phyloP scores from a whole-genome alignment of 2,888 invertebrate genomes.

The Drosophila stalkeri region DNA sequence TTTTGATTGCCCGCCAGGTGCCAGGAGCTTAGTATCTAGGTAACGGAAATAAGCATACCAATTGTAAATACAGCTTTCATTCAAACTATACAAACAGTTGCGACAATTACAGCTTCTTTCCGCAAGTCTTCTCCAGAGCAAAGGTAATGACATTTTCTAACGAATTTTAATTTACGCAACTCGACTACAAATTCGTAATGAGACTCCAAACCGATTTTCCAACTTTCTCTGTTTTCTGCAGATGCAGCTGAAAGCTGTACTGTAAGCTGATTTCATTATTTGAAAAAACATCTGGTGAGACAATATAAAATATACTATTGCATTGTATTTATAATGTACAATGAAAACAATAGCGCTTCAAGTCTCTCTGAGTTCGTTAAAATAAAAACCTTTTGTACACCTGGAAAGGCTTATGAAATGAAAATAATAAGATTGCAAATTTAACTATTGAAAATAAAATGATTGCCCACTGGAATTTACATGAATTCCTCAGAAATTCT shows the following conservation, averaged over 20 bases:
- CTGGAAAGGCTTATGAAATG: too few species aligned
- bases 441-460: too few species aligned
- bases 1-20: constrained; percentile 3
- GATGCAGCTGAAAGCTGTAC: neutral
- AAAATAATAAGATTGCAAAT: too few species aligned
- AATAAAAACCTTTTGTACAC: too few species aligned
- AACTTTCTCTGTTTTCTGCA: neutral
- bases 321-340: neutral
- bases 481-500: neutral
- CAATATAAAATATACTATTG: neutral
- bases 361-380: too few species aligned
- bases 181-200: neutral
- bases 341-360: too few species aligned
- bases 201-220: neutral
- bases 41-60: neutral
- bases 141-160: constrained; percentile 3
- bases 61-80: constrained; percentile 6
- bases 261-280: neutral
- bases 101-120: neutral
- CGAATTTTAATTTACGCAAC: neutral
- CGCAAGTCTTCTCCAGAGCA: neutral
- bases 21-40: constrained; percentile 13
- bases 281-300: neutral
- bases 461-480: too few species aligned
- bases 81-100: neutral